These are phyloP conservation scores for Chionodraco myersi DNA, from an alignment of 2,113 vertebrate species.

Conservation along the genomic window DNA sequence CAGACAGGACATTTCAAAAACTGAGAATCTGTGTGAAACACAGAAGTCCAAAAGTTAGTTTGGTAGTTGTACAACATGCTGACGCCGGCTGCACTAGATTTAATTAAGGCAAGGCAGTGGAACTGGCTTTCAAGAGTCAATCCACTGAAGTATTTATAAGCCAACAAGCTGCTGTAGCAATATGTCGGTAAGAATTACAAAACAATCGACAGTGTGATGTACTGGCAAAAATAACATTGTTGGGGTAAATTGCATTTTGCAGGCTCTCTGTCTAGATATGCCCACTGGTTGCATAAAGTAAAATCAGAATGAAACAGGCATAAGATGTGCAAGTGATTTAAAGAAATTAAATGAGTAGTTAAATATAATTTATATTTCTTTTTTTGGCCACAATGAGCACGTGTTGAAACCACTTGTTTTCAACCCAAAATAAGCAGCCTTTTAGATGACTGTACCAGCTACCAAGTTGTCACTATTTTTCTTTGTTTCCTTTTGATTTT, in stretches of 20 bases:
- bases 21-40: background rate
- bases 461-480: too few relatives aligned
- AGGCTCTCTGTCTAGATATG: background rate
- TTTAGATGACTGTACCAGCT: too few relatives aligned
- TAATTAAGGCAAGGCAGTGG: background rate
- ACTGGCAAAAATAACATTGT: background rate
- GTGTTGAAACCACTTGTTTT: background rate
- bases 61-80: conserved; percentile 8
- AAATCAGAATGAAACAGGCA: background rate
- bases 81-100: background rate
- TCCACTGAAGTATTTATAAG: background rate
- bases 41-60: background rate
- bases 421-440: background rate
- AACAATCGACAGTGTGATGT: background rate
- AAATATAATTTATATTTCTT: background rate
- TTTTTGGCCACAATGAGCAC: background rate
- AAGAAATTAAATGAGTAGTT: background rate
- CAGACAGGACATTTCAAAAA: background rate
- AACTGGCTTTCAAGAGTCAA: background rate
- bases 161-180: background rate
- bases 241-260: background rate
- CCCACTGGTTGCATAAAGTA: background rate
- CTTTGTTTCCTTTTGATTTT: background rate
- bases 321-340: background rate
- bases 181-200: background rate